Evolutionary conservation across 2,888 invertebrate genomes (phyloP), one percentile per base, ranked within the genome.

Genomic region (Tachina fera): DNA sequence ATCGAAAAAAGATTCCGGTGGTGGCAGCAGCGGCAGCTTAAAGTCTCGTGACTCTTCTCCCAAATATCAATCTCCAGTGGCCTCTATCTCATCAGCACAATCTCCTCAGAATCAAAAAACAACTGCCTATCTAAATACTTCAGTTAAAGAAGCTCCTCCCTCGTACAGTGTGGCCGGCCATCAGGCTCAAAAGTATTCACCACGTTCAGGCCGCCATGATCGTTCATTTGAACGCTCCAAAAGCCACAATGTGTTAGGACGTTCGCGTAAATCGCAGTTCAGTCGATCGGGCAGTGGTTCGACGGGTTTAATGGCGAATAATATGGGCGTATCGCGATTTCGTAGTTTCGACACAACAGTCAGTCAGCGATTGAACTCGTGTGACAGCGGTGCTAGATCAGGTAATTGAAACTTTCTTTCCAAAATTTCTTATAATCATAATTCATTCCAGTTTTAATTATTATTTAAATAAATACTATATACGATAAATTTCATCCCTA

Each of bases 311-410:
- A 76, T 83, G 53, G 51, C 83, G 19, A 83, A 79, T 53, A 80
- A 45, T 16, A 82, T 89, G 0, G 94, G 94, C 10, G 94, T 94
- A 47, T 94, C 95, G 90, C 95, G 95, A 9, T 95, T 95, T 89
- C 92, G 95, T 63, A 95, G 95, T 89, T 93, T 95, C 84, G 95
- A 95, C 87, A 94, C 95, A 87, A 94, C 90, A 56, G 89, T 91
- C 88, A 94, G 88, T 91, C 93, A 90, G 89, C 93, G 90, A 74
- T 90, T 92, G 87, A 93, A 90, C 91, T 94, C 88, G 89, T 94
- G 94, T 92, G 94, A 88, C 88, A 93, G 93, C 80, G 93, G 93
- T 53, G 93, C 93, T 14, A 90, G 93, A 89, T 93, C 93, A 88
- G 93, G 93, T 93, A 86, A 90, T 90, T 89, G 9, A 1, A 68